Base-by-base conservation (phyloP, 2,113 vertebrate species). In the Cryptomyrus ogoouensis region DNA sequence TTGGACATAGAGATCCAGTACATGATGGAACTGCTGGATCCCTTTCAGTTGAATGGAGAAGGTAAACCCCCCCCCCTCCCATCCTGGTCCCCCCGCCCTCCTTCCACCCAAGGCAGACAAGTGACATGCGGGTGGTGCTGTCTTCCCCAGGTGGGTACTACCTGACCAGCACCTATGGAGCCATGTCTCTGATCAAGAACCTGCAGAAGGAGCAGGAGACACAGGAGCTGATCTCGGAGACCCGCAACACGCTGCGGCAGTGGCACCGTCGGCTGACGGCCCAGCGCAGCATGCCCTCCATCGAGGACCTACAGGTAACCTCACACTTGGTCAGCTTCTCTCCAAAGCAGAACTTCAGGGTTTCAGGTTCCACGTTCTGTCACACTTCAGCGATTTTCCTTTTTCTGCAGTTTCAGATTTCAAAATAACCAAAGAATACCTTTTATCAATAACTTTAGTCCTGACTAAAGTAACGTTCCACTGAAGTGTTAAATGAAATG, bases 11-110 rank as follows among this genome's bases (percentile, higher is more conserved):
- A 99, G 92, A 97, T 99, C 19, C 97, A 98, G 89, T 99, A 99
- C 94, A 99, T 98, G 98, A 99, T 99, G 98, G 98, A 99, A 91
- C 94, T 99, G 91, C 94, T 99, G 92, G 98, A 99, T 93, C 98
- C 98, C 0, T 96, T 97, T 4, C 95, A 98, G 91, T 94, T 99
- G 31, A 97, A 98, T 1, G 98, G 98, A 95, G 98, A 99, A 96
- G 98, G 98, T 99, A 66, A 7, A 1, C 39, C 7, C 5, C 39
- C 2, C 35, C 35, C 39, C 42, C 3, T 27, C 19, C 35, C 3
- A 5, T 47, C 21, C 21, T 13, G 31, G 35, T 47, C 35, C 35
- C 17, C 35, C 27, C 6, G 1, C 52, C 35, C 39, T 24, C 31
- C 31, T 15, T 74, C 44, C 58, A 21, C 58, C n/a, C n/a, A 2